Evolutionary conservation across 2,113 vertebrate genomes (phyloP).

Genomic region (Melanotaenia duboulayi): DNA sequence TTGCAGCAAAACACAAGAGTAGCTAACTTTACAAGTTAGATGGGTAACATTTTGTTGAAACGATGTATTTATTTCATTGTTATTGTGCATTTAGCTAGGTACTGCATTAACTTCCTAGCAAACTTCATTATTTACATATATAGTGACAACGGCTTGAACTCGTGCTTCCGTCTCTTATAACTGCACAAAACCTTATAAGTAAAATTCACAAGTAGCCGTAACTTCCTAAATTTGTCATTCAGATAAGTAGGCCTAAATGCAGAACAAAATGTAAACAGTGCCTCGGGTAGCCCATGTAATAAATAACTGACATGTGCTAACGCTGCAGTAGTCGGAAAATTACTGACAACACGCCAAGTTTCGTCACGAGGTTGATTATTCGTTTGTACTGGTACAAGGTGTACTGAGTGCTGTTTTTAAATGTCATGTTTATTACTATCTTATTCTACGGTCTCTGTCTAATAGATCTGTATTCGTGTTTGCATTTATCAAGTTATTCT

Average conservation of each 20-base stretch:
- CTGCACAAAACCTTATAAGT: too few relatives aligned
- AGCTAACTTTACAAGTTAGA: too few relatives aligned
- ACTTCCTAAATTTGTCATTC: background rate
- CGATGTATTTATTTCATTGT: too few relatives aligned
- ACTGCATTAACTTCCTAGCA: too few relatives aligned
- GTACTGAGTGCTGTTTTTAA: conserved; percentile 3
- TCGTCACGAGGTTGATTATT: background rate
- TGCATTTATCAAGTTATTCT: background rate
- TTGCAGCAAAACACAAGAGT: too few relatives aligned
- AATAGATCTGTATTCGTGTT: background rate
- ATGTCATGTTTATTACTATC: background rate
- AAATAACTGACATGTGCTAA: background rate
- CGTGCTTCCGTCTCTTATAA: too few relatives aligned
- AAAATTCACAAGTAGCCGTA: background rate
- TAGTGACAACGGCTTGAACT: too few relatives aligned
- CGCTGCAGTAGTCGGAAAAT: background rate
- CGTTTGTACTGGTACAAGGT: background rate
- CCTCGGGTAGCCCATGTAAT: background rate
- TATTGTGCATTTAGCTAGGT: too few relatives aligned
- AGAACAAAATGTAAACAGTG: background rate
- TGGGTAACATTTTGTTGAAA: too few relatives aligned
- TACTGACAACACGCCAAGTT: background rate
- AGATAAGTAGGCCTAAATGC: background rate
- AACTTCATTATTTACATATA: too few relatives aligned
- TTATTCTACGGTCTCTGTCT: background rate